Evolutionary conservation across 2,888 invertebrate genomes (phyloP).

Genomic region (Endotricha flammealis): DNA sequence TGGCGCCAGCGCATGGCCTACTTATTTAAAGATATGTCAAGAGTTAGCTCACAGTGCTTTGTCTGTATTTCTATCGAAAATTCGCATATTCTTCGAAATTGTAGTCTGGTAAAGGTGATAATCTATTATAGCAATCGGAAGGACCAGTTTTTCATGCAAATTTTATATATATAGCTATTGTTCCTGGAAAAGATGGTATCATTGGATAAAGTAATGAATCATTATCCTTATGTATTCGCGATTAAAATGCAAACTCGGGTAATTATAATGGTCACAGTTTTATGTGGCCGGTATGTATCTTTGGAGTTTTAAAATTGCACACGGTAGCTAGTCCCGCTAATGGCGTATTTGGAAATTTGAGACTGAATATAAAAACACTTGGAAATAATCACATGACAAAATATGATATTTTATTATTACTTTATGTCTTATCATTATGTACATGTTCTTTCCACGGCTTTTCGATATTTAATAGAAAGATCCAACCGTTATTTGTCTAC

Average conservation of each 20-base stretch:
- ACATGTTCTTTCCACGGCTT: background rate
- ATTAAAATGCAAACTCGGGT: too few species aligned
- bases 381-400: background rate
- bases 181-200: background rate
- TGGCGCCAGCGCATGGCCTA: too few species aligned
- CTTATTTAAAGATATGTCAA: too few species aligned
- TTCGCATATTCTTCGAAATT: background rate
- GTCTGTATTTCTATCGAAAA: background rate
- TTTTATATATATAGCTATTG: background rate
- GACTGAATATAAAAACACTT: background rate
- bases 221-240: background rate
- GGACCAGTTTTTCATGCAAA: background rate
- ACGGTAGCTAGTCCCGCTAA: background rate
- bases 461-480: background rate
- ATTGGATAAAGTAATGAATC: background rate
- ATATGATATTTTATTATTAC: background rate
- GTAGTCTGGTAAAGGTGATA: background rate
- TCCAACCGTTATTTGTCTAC: slow-evolving; percentile 23
- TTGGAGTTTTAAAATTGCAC: background rate
- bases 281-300: background rate
- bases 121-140: background rate
- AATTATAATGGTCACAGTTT: background rate
- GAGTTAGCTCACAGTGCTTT: too few species aligned
- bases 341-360: background rate
- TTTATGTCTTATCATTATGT: background rate